Evolutionary conservation across 2,888 invertebrate species (phyloP).

Genomic region (Apocheima hispidaria): DNA sequence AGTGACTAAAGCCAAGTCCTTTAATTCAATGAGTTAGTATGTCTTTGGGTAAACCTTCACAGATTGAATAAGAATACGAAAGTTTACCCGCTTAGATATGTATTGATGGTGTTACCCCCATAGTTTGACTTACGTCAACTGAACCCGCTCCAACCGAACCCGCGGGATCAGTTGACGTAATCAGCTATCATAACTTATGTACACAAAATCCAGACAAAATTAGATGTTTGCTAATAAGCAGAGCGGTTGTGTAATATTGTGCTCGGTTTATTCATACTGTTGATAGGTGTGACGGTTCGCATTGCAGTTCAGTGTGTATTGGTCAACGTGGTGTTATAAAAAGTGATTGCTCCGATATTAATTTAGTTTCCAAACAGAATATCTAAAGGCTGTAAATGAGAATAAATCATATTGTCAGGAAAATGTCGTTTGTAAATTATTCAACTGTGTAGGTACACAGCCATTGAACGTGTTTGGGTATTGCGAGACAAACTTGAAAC

Average conservation of each 20-base stretch:
- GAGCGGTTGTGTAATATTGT: constrained; percentile 16
- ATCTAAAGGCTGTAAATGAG: neutral
- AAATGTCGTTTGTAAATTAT: constrained; percentile 1
- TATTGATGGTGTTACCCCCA: neutral
- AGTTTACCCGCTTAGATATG: neutral
- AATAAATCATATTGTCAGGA: constrained; percentile 7
- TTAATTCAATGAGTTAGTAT: no score
- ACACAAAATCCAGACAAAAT: no score
- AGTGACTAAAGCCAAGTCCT: no score
- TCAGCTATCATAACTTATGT: constrained; percentile 6
- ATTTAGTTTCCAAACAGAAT: constrained; percentile 15
- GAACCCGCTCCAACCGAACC: no score
- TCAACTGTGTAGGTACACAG: neutral
- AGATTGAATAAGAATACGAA: no score
- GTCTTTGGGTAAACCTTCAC: no score
- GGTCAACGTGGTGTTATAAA: constrained; percentile 12
- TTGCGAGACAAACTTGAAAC: no score
- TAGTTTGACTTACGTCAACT: no score
- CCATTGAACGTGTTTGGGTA: neutral
- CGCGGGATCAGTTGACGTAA: no score
- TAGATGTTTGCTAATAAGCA: constrained; percentile 21
- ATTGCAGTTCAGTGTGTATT: constrained; percentile 14
- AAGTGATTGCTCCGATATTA: constrained; percentile 15
- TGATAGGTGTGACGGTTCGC: constrained; percentile 19
- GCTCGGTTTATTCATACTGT: constrained; percentile 23